phyloP scores from a whole-genome alignment of 2,888 invertebrate genomes.

The Pycnomerus fuliginosus region DNA sequence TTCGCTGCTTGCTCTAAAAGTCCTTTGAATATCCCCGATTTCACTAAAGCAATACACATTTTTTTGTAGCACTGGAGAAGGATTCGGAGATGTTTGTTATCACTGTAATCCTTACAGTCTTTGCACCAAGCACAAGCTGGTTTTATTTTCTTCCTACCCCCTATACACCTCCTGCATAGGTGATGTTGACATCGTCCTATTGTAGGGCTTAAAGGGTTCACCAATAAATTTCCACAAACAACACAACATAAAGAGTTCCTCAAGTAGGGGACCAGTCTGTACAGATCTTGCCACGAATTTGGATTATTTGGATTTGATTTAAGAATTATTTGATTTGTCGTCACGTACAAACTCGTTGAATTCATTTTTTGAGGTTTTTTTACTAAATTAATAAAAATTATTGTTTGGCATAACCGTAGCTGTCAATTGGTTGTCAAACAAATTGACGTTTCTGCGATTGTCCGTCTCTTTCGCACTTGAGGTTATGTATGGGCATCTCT shows the following conservation, averaged over 20 bases:
- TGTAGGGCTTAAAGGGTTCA: constrained; percentile 78
- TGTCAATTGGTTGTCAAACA: no score
- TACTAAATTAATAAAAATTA: no score
- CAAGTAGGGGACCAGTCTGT: constrained; percentile 79
- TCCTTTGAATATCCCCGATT: constrained; percentile 67
- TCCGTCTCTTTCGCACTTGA: no score
- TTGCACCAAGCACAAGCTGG: constrained; percentile 85
- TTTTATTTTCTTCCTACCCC: constrained; percentile 80
- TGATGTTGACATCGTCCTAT: constrained; percentile 84
- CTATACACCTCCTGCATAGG: constrained; percentile 81
- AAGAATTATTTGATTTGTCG: constrained; percentile 77
- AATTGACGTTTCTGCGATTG: no score
- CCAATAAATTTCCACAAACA: constrained; percentile 81
- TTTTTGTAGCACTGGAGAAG: constrained; percentile 86
- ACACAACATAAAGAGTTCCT: constrained; percentile 86
- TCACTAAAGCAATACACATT: constrained; percentile 80
- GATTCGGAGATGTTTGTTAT: constrained; percentile 78
- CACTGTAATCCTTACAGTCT: constrained; percentile 77
- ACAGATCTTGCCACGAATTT: constrained; percentile 77
- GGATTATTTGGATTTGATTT: constrained; percentile 71
- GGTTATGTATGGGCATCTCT: no score
- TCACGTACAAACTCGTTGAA: constrained; percentile 78
- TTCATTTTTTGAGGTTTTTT: constrained; percentile 74
- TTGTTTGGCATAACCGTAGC: no score
- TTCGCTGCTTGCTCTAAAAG: constrained; percentile 56